phyloP scores from a whole-genome alignment of 2,113 vertebrate species.

The Melanostigma gelatinosum region DNA sequence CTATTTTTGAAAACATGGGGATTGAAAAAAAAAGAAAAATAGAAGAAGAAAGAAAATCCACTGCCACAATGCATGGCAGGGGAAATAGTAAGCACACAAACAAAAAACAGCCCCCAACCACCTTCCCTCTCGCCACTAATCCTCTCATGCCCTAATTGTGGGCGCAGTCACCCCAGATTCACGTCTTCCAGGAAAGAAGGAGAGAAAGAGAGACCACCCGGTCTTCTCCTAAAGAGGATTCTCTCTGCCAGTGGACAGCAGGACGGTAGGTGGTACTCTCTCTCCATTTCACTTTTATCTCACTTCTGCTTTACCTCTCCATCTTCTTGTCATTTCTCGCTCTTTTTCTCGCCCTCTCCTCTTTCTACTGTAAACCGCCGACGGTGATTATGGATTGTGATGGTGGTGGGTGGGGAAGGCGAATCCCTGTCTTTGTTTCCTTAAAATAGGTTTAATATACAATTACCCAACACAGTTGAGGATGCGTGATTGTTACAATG shows the following conservation, averaged over 20 bases:
- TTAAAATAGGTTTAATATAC: slow-evolving; percentile 69
- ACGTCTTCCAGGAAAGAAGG: slow-evolving; percentile 50
- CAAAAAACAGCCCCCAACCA: slow-evolving; percentile 76
- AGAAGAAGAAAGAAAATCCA: slow-evolving; percentile 21
- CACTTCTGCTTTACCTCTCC: slow-evolving; percentile 64
- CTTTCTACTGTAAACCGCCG: slow-evolving; percentile 65
- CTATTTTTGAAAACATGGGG: slow-evolving; percentile 63
- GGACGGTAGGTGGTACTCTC: slow-evolving; percentile 75
- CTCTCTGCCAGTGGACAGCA: slow-evolving; percentile 67
- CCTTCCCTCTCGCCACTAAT: slow-evolving; percentile 75
- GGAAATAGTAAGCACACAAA: slow-evolving; percentile 62
- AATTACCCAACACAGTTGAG: slow-evolving; percentile 47
- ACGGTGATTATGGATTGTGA: slow-evolving; percentile 72
- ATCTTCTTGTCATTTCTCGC: slow-evolving; percentile 63
- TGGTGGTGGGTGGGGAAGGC: slow-evolving; percentile 59
- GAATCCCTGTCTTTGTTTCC: slow-evolving; percentile 67
- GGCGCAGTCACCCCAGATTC: slow-evolving; percentile 70
- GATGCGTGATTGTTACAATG: slow-evolving; percentile 28
- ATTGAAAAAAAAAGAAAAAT: slow-evolving; percentile 14
- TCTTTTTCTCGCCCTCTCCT: slow-evolving; percentile 51
- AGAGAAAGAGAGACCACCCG: slow-evolving; percentile 54
- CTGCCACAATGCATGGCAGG: slow-evolving; percentile 56
- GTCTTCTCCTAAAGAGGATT: slow-evolving; percentile 54
- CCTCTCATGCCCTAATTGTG: slow-evolving; percentile 79
- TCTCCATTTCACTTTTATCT: slow-evolving; percentile 74